Evolutionary conservation across 2,113 vertebrate species (phyloP).

Genomic region (Nipponia nippon): DNA sequence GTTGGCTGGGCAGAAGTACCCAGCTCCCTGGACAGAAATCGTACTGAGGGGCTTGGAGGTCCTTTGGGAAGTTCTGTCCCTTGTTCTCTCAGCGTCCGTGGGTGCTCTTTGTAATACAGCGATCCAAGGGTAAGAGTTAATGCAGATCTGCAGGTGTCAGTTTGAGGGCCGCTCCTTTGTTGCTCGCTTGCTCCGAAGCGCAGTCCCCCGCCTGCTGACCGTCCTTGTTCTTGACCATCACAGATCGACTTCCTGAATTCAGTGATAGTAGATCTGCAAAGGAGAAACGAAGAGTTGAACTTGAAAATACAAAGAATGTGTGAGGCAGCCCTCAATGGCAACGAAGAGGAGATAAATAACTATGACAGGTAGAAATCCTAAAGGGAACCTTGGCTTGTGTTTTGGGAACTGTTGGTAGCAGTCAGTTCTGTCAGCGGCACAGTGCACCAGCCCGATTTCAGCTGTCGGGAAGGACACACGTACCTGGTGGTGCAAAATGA

Average conservation of each 20-base stretch:
- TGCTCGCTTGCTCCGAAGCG: background rate
- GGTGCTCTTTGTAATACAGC: background rate
- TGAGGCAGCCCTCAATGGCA: slow-evolving; percentile 92
- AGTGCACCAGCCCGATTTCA: background rate
- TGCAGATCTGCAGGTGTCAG: background rate
- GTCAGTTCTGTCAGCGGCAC: background rate
- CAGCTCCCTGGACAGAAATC: background rate
- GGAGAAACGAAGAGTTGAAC: slow-evolving; percentile 87
- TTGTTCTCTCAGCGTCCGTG: background rate
- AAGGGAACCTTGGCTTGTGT: background rate
- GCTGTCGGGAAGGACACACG: background rate
- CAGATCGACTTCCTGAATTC: slow-evolving; percentile 97
- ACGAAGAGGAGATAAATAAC: slow-evolving; percentile 80
- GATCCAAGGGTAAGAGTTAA: background rate
- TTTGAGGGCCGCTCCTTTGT: background rate
- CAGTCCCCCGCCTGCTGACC: background rate
- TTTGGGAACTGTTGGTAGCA: background rate
- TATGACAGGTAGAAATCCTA: slow-evolving; percentile 79
- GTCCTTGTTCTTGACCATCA: background rate
- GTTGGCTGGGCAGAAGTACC: background rate
- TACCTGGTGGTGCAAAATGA: background rate
- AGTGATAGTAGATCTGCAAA: slow-evolving; percentile 93
- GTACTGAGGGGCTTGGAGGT: background rate
- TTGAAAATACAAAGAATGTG: slow-evolving; percentile 90
- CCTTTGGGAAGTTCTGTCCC: background rate